Evolutionary conservation across 2,888 invertebrate species (phyloP).

Genomic region (Meganola albula): DNA sequence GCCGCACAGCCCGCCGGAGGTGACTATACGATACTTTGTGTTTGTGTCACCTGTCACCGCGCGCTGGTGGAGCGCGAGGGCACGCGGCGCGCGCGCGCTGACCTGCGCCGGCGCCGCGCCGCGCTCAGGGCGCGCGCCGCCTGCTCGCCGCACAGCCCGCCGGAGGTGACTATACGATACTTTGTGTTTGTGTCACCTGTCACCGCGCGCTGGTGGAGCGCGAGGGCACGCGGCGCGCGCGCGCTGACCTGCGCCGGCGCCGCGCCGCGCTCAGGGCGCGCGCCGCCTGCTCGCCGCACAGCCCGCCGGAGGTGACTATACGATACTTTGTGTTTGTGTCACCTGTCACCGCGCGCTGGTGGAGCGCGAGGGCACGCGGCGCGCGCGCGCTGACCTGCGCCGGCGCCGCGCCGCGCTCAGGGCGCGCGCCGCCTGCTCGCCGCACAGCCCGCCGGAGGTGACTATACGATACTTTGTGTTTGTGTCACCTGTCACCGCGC

Average conservation of each 20-base stretch:
- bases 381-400: slow-evolving; percentile 86
- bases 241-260: slow-evolving; percentile 84
- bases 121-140: slow-evolving; percentile 80
- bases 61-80: slow-evolving; percentile 89
- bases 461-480: too few relatives aligned
- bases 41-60: too few relatives aligned
- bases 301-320: slow-evolving; percentile 57
- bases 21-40: slow-evolving; percentile 27
- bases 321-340: too few relatives aligned
- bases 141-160: slow-evolving; percentile 49
- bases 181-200: too few relatives aligned
- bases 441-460: slow-evolving; percentile 54
- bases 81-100: slow-evolving; percentile 88
- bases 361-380: slow-evolving; percentile 88
- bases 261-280: slow-evolving; percentile 81
- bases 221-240: slow-evolving; percentile 89
- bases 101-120: slow-evolving; percentile 82
- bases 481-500: slow-evolving; percentile 90
- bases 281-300: slow-evolving; percentile 65
- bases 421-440: slow-evolving; percentile 72
- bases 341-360: slow-evolving; percentile 88
- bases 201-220: slow-evolving; percentile 88
- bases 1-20: slow-evolving; percentile 52
- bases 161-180: too few relatives aligned
- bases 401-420: slow-evolving; percentile 83